Percentiles rank a stretch among this genome's conserved stretches.
phyloP scores from a whole-genome alignment of 2,113 vertebrate genomes.

The Arvicanthis niloticus region DNA sequence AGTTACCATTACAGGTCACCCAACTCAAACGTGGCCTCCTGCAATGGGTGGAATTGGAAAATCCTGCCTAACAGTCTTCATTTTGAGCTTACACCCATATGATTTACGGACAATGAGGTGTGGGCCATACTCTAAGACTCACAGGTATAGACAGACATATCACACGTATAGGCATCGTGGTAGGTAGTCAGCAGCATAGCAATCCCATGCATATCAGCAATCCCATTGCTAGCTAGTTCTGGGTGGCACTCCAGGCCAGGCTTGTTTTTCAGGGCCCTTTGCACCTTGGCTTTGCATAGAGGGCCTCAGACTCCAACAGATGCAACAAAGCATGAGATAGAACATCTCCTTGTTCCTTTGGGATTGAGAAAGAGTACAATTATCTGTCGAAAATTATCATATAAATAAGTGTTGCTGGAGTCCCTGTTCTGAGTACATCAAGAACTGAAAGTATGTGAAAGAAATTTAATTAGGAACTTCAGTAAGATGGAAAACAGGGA shows the following conservation, averaged over 20 bases:
- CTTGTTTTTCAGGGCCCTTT: neutral
- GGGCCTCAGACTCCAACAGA: neutral
- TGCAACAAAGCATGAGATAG: neutral
- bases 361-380: constrained; percentile 43
- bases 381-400: constrained; percentile 75
- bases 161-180: neutral
- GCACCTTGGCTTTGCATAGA: neutral
- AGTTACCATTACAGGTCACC: neutral
- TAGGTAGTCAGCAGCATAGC: neutral
- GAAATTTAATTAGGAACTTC: constrained; percentile 60
- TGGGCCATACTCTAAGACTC: too few relatives aligned
- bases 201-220: too few relatives aligned
- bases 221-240: neutral
- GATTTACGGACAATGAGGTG: neutral
- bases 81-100: neutral
- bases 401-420: constrained; percentile 71
- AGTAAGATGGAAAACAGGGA: constrained; percentile 33
- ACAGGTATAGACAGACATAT: neutral
- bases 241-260: neutral
- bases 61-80: neutral
- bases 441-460: constrained; percentile 33
- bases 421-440: constrained; percentile 26
- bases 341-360: constrained; percentile 47
- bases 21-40: neutral
- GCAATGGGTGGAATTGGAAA: neutral